Evolutionary conservation across 2,888 invertebrate genomes (phyloP), one percentile per base, ranked within the genome.

Genomic region (Leptinotarsa tumamoca): DNA sequence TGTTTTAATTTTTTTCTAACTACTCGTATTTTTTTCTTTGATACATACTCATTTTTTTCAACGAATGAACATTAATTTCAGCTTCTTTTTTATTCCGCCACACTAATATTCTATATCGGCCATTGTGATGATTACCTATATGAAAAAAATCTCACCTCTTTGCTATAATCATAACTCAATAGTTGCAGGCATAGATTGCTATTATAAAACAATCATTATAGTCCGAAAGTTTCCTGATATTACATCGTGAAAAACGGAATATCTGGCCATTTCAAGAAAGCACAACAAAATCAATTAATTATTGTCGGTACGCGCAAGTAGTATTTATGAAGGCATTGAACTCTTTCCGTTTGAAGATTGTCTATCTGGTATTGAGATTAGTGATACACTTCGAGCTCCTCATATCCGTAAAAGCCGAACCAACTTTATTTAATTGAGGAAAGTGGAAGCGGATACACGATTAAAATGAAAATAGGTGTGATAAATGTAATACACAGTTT

Each of bases 321-420:
- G 23, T 58, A 15, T 58, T 63, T 63, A 63, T 21, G 63, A 13
- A 69, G 56, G 56, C 75, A 54, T 70, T 72, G 72, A 75, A 75
- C 75, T 69, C 69, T 18, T n/a, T 18, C n/a, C 52, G 52, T 52
- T 52, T 52, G 58, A 43, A 72, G 69, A 72, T 75, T 69, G 72
- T 70, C 72, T 69, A 72, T 72, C 50, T 51, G 10, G 56, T 69
- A 74, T 72, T 27, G 70, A 70, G 72, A 75, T 69, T 70, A 75
- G 67, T 70, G 67, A 67, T 72, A 75, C 75, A 69, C 58, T 66
- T 63, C 54, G 66, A 21, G 63, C 49, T 51, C 52, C 27, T 63
- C 52, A 49, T 70, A 21, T 67, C 67, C 63, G 43, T 63, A 63
- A 33, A 63, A 63, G 63, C 43, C 15, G 63, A 63, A 63, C 15